Percentiles rank a stretch among this genome's conserved stretches.
phyloP scores from a whole-genome alignment of 2,888 invertebrate species.

The Bombylius discolor region DNA sequence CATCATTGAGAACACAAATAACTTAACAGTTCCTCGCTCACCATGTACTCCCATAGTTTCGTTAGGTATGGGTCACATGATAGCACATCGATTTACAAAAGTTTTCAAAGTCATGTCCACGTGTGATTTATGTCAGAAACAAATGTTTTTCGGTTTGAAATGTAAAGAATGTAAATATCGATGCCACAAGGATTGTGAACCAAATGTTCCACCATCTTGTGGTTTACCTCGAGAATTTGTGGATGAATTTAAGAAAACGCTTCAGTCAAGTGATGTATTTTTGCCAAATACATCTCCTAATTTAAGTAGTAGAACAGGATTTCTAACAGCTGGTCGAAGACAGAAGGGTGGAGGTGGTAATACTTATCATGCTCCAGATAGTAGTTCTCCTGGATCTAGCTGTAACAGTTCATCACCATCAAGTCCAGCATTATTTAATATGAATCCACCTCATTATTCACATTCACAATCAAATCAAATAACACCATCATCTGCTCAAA shows the following conservation, averaged over 20 bases:
- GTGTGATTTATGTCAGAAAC: constrained; percentile 81
- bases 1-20: constrained; percentile 28
- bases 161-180: constrained; percentile 92
- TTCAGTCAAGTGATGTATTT: constrained; percentile 45
- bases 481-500: constrained; percentile 30
- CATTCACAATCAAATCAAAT: constrained; percentile 16
- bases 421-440: constrained; percentile 62
- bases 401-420: constrained; percentile 95
- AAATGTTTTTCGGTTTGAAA: constrained; percentile 75
- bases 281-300: constrained; percentile 31
- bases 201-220: constrained; percentile 85
- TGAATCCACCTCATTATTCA: constrained; percentile 37
- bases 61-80: constrained; percentile 77
- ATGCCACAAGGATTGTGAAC: constrained; percentile 63
- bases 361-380: constrained; percentile 50
- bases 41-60: constrained; percentile 66
- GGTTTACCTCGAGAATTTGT: constrained; percentile 77
- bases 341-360: constrained; percentile 17
- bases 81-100: constrained; percentile 81
- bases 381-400: constrained; percentile 87
- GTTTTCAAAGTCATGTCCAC: constrained; percentile 78
- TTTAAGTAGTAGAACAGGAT: constrained; percentile 21
- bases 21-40: constrained; percentile 42
- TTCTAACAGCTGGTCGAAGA: constrained; percentile 13
- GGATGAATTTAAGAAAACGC: constrained; percentile 63